Base-by-base conservation (phyloP, 2,888 invertebrate species). In the Patella pellucida region DNA sequence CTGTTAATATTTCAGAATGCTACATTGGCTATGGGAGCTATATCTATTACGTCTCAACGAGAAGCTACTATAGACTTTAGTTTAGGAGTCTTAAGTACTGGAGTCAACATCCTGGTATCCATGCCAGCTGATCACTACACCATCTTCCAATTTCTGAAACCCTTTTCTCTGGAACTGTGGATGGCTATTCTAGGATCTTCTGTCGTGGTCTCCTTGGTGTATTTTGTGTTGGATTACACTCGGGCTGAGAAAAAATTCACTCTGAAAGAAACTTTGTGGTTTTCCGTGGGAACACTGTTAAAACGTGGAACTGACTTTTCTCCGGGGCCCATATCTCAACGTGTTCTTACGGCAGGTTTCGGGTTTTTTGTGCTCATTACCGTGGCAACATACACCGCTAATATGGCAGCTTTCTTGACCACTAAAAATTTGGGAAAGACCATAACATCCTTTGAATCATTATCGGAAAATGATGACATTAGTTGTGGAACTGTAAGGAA, bases 321-420 rank as follows among this genome's bases (percentile, higher is more conserved):
- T 1, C 88, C 88, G 4, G 79, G 82, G 23, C 82, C 82, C 3
- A 80, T 85, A 1, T 87, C 88, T 0, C 88, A 87, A 75, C 75
- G 88, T 16, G 86, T 88, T 56, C 76, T 88, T 11, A 85, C 88
- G 0, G 85, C 84, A 1, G 87, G 88, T 19, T 88, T 86, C 74
- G 80, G 85, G 14, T 88, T 88, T 78, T 88, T 88, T 72, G 88
- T 88, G 15, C 79, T 88, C 12, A 87, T 88, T 27, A 88, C 86
- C 2, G 86, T 88, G 11, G 87, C 86, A 23, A 87, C 86, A 31
- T 88, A 88, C 71, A 88, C 88, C 0, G 88, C 88, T 27, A 88
- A 88, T 78, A 84, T 88, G 86, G 88, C 88, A 3, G 88, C 88
- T 52, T 88, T 88, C 74, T 78, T 88, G 69, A 88, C 88, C 16